A percentile compares a stretch with the other conserved stretches of the same genome.
Conservation (phyloP, 2,888 invertebrate genomes). For the Heteromurus nitidus region DNA sequence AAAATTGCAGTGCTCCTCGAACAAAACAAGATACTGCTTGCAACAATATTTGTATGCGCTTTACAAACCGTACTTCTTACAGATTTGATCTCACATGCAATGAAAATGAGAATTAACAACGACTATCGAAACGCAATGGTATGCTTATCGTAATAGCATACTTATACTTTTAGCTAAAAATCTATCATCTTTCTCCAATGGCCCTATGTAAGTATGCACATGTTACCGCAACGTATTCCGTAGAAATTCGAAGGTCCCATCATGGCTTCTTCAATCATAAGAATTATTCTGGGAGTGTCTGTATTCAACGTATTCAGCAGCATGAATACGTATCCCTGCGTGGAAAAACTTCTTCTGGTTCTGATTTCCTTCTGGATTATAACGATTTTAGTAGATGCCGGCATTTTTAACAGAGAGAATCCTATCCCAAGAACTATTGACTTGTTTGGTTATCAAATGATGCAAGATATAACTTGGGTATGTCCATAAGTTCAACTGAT, state of each 20-base stretch:
- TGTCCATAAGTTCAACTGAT: not conserved
- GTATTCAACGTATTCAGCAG: not conserved
- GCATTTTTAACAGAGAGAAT: slow-evolving; percentile 1
- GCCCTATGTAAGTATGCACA: no score
- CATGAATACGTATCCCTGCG: not conserved
- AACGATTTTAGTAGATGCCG: not conserved
- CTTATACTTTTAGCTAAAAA: no score
- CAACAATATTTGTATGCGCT: slow-evolving; percentile 21
- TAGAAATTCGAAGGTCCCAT: slow-evolving; percentile 1
- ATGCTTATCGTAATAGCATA: no score
- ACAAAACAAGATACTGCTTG: no score
- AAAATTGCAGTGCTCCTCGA: no score
- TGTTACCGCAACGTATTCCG: no score
- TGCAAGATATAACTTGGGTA: slow-evolving; percentile 21
- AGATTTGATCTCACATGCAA: not conserved
- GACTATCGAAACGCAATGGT: slow-evolving; percentile 17
- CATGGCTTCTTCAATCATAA: not conserved
- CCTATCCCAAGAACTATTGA: not conserved
- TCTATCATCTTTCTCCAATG: no score
- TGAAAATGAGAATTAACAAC: not conserved
- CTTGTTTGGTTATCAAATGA: not conserved
- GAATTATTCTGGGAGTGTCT: not conserved
- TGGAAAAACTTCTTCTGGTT: not conserved
- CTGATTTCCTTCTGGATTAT: not conserved
- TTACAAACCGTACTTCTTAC: slow-evolving; percentile 18